Base-by-base conservation (phyloP, 2,113 vertebrate species). In the Gulo gulo region DNA sequence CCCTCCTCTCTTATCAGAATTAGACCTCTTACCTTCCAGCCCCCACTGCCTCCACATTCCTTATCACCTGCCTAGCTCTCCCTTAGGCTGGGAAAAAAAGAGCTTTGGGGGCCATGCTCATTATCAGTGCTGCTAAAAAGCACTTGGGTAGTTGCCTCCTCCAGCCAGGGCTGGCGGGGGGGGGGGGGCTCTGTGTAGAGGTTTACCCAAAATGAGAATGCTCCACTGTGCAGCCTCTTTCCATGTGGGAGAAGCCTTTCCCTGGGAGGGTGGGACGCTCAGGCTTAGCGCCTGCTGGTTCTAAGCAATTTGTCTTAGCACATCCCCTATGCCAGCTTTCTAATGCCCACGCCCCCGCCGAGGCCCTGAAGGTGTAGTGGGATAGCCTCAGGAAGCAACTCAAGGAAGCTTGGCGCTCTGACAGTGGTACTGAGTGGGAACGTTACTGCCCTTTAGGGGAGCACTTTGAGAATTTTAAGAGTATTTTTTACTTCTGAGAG, bases 281-380 rank as follows among this genome's bases (percentile, higher is more conserved):
- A 34, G 61, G 18, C 63, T 20, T 15, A 63, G 71, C 1, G 0
- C 86, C 47, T 24, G 47, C 31, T 86, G 95, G 86, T 93, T 79
- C 52, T 73, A 52, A 87, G 29, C 10, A 26, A 9, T 93, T 76
- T 89, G 39, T 57, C 63, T 91, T 39, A 80, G 69, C 59, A 9
- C 42, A 63, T 65, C 7, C 26, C 26, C 36, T 26, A 7, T 50
- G 61, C 29, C 20, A 34, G 21, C 21, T 80, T 26, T 42, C 61
- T 36, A 39, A 6, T 18, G 65, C 26, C 15, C 76, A 10, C 6
- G 1, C 14, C 39, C 61, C 16, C 0, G 1, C 6, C 0, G 34
- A 82, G 61, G 20, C 1, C 7, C 10, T 57, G 29, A 76, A 36
- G 42, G 76, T 85, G 31, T 39, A 2, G 14, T 69, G 71, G 42